These are phyloP conservation scores for Urocolius indicus DNA, from an alignment of 2,113 vertebrate genomes.

Conservation along the genomic window DNA sequence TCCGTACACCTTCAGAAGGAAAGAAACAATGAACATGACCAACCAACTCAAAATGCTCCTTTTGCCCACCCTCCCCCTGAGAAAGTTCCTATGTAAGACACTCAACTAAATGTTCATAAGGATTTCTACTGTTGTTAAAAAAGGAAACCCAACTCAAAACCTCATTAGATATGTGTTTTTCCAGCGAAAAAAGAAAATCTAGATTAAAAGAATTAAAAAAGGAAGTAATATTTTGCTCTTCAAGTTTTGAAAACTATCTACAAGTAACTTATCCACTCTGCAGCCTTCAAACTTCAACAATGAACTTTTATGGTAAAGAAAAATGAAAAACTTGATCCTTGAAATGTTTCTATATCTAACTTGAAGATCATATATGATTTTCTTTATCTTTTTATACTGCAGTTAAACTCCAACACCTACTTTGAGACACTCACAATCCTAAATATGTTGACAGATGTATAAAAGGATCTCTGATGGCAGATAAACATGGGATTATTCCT, in stretches of 20 bases:
- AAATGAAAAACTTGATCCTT: neutral
- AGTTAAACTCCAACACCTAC: neutral
- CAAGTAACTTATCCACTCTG: neutral
- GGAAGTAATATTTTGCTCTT: neutral
- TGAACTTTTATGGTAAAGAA: neutral
- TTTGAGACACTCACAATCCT: neutral
- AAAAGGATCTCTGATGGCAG: neutral
- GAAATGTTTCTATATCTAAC: neutral
- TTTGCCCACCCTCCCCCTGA: accelerated
- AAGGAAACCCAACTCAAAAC: neutral
- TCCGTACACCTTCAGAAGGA: conserved; percentile 87
- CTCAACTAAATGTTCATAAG: neutral
- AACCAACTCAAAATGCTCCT: neutral
- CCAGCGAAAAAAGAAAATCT: neutral
- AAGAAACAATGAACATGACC: neutral
- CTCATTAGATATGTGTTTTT: neutral
- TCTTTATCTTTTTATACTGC: neutral
- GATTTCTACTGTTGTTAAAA: neutral
- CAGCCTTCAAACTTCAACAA: neutral
- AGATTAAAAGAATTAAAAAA: neutral
- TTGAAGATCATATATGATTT: neutral
- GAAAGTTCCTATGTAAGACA: neutral
- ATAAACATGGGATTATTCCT: neutral
- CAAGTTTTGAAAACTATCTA: neutral
- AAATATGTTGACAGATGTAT: neutral